Evolutionary conservation across 2,113 vertebrate species (phyloP).

Genomic region (Tachysurus vachellii): DNA sequence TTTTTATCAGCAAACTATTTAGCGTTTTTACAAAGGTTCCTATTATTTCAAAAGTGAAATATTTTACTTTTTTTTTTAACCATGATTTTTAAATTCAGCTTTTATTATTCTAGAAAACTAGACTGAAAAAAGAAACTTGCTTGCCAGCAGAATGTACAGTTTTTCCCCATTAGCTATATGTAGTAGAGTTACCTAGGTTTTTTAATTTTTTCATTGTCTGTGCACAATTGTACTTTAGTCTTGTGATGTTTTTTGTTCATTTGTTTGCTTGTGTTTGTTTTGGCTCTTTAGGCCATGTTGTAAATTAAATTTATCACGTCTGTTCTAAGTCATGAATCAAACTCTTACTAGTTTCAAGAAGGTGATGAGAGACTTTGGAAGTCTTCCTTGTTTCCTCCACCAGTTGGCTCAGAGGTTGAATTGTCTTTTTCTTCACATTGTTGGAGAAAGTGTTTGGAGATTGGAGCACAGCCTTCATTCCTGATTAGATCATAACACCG

Average conservation of each 20-base stretch:
- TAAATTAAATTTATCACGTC: background rate
- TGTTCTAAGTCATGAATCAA: background rate
- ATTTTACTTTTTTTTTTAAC: background rate
- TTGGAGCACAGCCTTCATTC: slow-evolving; percentile 74
- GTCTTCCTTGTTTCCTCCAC: slow-evolving; percentile 75
- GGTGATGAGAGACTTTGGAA: slow-evolving; percentile 72
- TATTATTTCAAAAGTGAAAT: background rate
- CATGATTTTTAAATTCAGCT: background rate
- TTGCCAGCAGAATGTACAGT: too few relatives aligned
- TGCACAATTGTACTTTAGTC: too few relatives aligned
- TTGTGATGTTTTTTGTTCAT: too few relatives aligned
- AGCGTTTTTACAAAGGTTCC: background rate
- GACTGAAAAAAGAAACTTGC: too few relatives aligned
- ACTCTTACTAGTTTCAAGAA: slow-evolving; percentile 83
- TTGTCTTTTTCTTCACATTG: slow-evolving; percentile 56
- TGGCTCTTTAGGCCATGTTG: background rate
- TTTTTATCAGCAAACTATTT: background rate
- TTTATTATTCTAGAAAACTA: background rate
- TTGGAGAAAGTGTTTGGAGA: slow-evolving; percentile 37
- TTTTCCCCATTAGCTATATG: too few relatives aligned
- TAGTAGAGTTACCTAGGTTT: too few relatives aligned
- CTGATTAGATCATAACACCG: slow-evolving; percentile 40
- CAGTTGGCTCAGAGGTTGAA: slow-evolving; percentile 75
- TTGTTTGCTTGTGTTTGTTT: background rate
- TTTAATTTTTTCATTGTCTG: too few relatives aligned